These are phyloP conservation scores for Amiota communis DNA, from an alignment of 2,888 invertebrate genomes.

Conservation along the genomic window DNA sequence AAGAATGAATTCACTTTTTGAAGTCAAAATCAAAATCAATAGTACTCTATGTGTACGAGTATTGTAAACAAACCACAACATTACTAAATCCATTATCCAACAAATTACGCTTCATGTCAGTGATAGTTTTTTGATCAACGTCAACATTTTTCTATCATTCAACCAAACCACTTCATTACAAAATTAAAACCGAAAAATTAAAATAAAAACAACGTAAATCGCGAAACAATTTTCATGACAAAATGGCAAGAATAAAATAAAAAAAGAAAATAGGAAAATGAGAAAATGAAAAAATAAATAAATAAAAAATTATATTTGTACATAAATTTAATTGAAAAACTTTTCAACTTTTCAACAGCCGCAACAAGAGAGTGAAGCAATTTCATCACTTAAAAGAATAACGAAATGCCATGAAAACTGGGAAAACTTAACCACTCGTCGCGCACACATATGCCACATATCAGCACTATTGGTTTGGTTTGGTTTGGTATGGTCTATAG, in stretches of 20 bases:
- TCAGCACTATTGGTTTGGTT: conserved; percentile 15
- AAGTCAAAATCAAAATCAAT: too few species aligned
- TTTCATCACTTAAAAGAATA: conserved; percentile 38
- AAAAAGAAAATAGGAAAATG: conserved; percentile 18
- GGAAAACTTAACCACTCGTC: conserved; percentile 1
- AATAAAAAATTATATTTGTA: conserved; percentile 43
- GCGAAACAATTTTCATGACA: not conserved
- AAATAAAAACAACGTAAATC: conserved; percentile 44
- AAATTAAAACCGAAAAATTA: not conserved
- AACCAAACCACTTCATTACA: not conserved
- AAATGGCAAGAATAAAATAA: not conserved
- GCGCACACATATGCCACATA: conserved; percentile 50
- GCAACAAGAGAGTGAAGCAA: conserved; percentile 42
- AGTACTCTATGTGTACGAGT: too few species aligned
- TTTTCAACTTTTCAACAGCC: conserved; percentile 46
- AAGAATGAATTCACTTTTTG: not conserved
- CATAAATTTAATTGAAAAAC: conserved; percentile 59
- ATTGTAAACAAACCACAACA: too few species aligned
- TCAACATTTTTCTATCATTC: not conserved
- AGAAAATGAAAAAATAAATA: conserved; percentile 31
- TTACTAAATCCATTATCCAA: not conserved
- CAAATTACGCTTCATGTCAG: not conserved
- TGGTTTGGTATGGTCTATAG: not conserved
- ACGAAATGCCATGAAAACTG: conserved; percentile 38
- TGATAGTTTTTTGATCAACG: not conserved